Percentiles rank a stretch among this genome's conserved stretches.
Evolutionary conservation across 2,888 invertebrate genomes (phyloP).

Genomic region (Lepetodrilus schrolli): DNA sequence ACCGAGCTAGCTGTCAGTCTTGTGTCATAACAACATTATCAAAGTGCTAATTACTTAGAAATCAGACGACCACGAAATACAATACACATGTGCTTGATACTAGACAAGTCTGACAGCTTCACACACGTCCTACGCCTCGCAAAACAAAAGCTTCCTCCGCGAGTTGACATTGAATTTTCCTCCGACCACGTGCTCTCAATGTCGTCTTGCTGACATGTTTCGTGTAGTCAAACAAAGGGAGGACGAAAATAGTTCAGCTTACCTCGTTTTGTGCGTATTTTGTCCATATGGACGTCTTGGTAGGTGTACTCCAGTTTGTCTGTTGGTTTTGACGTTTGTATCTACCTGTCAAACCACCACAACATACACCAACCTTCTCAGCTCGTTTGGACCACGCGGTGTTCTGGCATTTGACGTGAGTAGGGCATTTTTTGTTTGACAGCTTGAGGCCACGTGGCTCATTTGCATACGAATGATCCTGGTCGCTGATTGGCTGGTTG

Average conservation of each 20-base stretch:
- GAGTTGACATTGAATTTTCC: background rate
- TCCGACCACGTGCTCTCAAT: conserved; percentile 31
- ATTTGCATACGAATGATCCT: conserved; percentile 39
- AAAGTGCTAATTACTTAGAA: no score
- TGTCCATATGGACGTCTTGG: conserved; percentile 31
- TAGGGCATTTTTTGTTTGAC: conserved; percentile 53
- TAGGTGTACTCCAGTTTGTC: conserved; percentile 20
- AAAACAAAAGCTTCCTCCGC: no score
- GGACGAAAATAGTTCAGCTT: conserved; percentile 36
- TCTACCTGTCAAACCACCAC: background rate
- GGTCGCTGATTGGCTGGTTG: conserved; percentile 29
- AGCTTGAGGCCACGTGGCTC: conserved; percentile 58
- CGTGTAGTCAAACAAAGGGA: no score
- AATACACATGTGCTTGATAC: no score
- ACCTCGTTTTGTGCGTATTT: conserved; percentile 56
- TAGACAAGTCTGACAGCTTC: no score
- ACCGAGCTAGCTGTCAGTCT: no score
- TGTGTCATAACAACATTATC: no score
- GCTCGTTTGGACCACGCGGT: conserved; percentile 45
- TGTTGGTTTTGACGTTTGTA: conserved; percentile 2
- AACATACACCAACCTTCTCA: conserved; percentile 12
- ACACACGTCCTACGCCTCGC: no score
- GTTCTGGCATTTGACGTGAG: conserved; percentile 41
- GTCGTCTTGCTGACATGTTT: no score
- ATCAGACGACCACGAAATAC: no score